Evolutionary conservation across 2,888 invertebrate species (phyloP).

Genomic region (Nemapogon koenigi): DNA sequence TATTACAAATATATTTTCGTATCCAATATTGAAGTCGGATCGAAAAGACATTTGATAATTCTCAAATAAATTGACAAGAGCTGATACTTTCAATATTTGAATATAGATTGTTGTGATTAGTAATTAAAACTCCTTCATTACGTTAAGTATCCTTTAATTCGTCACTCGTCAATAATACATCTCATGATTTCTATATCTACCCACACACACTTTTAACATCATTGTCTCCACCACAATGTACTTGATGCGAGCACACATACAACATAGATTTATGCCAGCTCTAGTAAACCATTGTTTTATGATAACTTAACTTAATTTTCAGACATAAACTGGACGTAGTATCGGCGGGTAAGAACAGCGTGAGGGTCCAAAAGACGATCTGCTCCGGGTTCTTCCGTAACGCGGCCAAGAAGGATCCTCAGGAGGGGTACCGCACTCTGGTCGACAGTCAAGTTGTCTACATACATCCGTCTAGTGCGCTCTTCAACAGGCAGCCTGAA

Average conservation of each 20-base stretch:
- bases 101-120: not conserved
- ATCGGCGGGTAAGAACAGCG: slow-evolving; percentile 94
- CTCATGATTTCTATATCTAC: too few relatives aligned
- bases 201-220: too few relatives aligned
- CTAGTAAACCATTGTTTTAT: too few relatives aligned
- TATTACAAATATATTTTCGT: not conserved
- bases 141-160: too few relatives aligned
- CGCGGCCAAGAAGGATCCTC: slow-evolving; percentile 99
- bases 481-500: slow-evolving; percentile 98
- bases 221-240: too few relatives aligned
- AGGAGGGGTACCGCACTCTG: slow-evolving; percentile 95
- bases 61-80: too few relatives aligned
- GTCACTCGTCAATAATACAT: too few relatives aligned
- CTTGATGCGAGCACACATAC: too few relatives aligned
- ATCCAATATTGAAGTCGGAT: not conserved
- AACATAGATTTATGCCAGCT: too few relatives aligned
- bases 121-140: too few relatives aligned
- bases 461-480: slow-evolving; percentile 97
- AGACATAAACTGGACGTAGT: slow-evolving; percentile 96
- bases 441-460: slow-evolving; percentile 98
- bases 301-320: too few relatives aligned
- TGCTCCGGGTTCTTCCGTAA: slow-evolving; percentile 99
- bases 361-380: slow-evolving; percentile 95
- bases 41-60: not conserved
- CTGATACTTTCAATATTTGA: not conserved